Evolutionary conservation across 2,113 vertebrate species (phyloP).

Genomic region (Atherinomorus stipes): DNA sequence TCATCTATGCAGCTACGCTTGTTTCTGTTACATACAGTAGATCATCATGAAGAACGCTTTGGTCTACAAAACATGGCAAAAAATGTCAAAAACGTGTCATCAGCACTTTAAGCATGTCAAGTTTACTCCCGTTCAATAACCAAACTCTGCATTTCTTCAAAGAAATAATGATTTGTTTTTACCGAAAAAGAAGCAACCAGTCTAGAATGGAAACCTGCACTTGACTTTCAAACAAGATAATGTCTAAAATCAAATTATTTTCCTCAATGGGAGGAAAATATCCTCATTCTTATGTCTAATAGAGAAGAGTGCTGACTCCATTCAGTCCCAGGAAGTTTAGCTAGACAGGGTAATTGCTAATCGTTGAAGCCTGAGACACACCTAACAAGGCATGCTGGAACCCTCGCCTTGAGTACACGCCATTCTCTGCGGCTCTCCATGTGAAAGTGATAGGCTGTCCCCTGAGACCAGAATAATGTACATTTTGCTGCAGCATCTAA

Average conservation of each 20-base stretch:
- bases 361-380: constrained; percentile 73
- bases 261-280: constrained; percentile 10
- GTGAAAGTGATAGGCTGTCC: constrained; percentile 71
- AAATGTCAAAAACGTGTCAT: no score
- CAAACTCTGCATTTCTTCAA: neutral
- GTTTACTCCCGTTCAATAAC: neutral
- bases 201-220: neutral
- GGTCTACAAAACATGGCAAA: no score
- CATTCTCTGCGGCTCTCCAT: constrained; percentile 54
- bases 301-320: constrained; percentile 64
- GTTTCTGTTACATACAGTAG: no score
- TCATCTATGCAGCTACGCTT: no score
- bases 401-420: constrained; percentile 43
- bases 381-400: constrained; percentile 63
- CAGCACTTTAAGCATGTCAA: no score
- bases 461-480: constrained; percentile 68
- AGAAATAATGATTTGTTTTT: neutral
- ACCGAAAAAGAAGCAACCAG: neutral
- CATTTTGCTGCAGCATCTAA: constrained; percentile 65
- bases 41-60: no score
- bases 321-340: constrained; percentile 56
- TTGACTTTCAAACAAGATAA: constrained; percentile 9
- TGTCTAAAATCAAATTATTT: constrained; percentile 19
- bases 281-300: constrained; percentile 48
- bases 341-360: constrained; percentile 74